Evolutionary conservation across 2,113 vertebrate species (phyloP), one percentile per base, ranked within the genome.

Genomic region (Oryzias celebensis): DNA sequence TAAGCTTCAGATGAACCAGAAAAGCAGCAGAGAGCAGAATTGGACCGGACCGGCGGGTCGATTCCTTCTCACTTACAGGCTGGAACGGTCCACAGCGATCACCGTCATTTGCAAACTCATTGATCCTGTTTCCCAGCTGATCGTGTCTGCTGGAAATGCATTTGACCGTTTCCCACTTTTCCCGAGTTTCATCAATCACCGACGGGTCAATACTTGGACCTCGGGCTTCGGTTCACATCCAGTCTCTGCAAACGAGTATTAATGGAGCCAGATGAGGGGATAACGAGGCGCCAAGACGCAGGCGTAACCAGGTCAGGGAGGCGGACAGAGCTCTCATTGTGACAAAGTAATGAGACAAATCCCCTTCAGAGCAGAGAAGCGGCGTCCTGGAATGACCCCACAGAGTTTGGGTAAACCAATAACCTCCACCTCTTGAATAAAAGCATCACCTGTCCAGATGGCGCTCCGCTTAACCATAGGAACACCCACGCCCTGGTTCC

Each of bases 251-350:
- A 85, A 88, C 62, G 49, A 68, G 74, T 85, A 87, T 87, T 84
- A 86, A 87, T 88, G 85, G 73, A 60, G 31, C 73, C 56, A 58
- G 68, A 67, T 68, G 60, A 80, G 58, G 15, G 24, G 36, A 73
- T 83, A 89, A 89, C 82, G 65, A 78, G 69, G 57, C 62, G 31
- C 52, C 70, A 81, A 84, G 80, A 87, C 72, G 65, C 13, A n/a
- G 47, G 66, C 28, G 59, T 71, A 48, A 50, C 7, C 47, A 50
- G 57, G 65, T 57, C 60, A 75, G 77, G 43, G 52, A 17, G 14
- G 17, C 44, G 14, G 44, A 75, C 55, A 71, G 52, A 51, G 36
- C 50, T 57, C 50, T 68, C 68, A 55, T 70, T 76, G 15, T 68
- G 52, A 70, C 28, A 13, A 5, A 1, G 5, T 46, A 78, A 23